Percentiles rank a stretch among this genome's conserved stretches.
These are phyloP conservation scores for Toxotes lorentzi DNA, from an alignment of 2,797 vertebrate genomes.

Conservation along the genomic window DNA sequence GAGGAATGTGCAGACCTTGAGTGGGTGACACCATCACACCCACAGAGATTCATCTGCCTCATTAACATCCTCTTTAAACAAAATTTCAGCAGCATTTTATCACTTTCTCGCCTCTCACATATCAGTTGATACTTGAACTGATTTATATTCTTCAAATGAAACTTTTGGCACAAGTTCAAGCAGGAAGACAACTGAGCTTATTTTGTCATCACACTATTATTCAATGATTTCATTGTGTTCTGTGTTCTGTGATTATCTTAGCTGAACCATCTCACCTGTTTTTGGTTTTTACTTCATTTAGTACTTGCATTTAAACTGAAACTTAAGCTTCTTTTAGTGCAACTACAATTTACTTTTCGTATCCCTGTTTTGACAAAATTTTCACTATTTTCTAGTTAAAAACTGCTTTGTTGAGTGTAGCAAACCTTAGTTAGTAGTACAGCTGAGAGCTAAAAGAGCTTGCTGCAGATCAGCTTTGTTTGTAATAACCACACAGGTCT, in stretches of 20 bases:
- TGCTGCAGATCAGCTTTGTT: conserved; percentile 30
- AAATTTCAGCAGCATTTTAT: not conserved
- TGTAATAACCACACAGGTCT: conserved; percentile 48
- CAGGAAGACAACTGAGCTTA: not conserved
- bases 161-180: too few species aligned
- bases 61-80: not conserved
- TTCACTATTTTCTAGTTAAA: not conserved
- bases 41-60: not conserved
- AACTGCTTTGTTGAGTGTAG: not conserved
- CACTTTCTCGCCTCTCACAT: not conserved
- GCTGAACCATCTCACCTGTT: not conserved
- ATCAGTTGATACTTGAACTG: not conserved
- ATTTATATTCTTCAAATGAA: not conserved
- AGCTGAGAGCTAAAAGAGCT: not conserved
- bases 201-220: not conserved
- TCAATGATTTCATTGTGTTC: too few species aligned
- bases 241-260: not conserved
- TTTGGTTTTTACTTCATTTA: not conserved
- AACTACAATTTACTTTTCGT: not conserved
- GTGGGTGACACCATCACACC: not conserved
- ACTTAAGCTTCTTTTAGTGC: not conserved
- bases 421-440: too few species aligned
- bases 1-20: not conserved
- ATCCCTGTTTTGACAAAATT: not conserved
- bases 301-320: not conserved